Evolutionary conservation across 2,888 invertebrate species (phyloP).

Genomic region (Napeogenes sylphis): DNA sequence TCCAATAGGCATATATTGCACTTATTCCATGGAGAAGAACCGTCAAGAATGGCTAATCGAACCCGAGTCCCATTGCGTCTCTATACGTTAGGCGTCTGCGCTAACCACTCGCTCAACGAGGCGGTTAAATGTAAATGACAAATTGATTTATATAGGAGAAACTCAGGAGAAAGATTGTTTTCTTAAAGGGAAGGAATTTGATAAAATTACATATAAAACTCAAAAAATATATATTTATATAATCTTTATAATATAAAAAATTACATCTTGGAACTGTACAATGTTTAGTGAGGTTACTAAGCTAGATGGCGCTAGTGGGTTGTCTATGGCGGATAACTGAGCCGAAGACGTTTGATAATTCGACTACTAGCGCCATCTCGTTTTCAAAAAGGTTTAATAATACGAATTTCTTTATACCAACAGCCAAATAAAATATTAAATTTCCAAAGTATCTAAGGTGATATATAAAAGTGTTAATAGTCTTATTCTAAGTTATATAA

Average conservation of each 20-base stretch:
- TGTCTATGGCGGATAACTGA: no score
- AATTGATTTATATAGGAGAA: no score
- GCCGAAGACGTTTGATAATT: neutral
- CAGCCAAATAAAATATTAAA: conserved; percentile 25
- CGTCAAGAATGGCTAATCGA: no score
- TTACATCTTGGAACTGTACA: conserved; percentile 31
- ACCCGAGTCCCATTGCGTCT: no score
- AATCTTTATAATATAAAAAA: conserved; percentile 31
- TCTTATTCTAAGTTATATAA: conserved; percentile 20
- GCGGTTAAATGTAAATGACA: no score
- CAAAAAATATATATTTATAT: conserved; percentile 25
- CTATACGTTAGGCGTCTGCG: no score
- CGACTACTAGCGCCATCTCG: conserved; percentile 9
- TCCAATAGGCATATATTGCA: no score
- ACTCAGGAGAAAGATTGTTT: no score
- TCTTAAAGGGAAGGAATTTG: neutral
- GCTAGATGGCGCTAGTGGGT: conserved; percentile 12
- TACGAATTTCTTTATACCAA: conserved; percentile 8
- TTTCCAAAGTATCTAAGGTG: conserved; percentile 37
- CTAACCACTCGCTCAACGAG: no score
- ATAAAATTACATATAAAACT: conserved; percentile 14
- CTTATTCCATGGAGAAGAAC: no score
- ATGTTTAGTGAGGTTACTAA: conserved; percentile 21
- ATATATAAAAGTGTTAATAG: conserved; percentile 47
- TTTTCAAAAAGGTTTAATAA: neutral